phyloP scores from a whole-genome alignment of 2,113 vertebrate species.

The Brachyhypopomus occidentalis region DNA sequence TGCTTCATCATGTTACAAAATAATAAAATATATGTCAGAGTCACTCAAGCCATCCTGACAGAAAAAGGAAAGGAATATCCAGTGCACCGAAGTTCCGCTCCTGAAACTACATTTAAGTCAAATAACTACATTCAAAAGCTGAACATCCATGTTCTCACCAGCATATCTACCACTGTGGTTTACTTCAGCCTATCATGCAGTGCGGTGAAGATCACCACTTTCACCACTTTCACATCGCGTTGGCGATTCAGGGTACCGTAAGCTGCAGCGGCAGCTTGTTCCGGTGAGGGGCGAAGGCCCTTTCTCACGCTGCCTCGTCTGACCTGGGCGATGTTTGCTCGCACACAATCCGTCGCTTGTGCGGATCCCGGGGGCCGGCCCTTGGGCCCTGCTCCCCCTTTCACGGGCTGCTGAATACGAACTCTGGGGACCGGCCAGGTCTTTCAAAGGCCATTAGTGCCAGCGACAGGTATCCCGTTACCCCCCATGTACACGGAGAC shows the following conservation, averaged over 20 bases:
- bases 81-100: conserved; percentile 28
- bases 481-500: conserved; percentile 68
- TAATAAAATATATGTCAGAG: conserved; percentile 49
- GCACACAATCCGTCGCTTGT: conserved; percentile 72
- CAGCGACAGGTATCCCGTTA: conserved; percentile 82
- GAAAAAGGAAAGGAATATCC: conserved; percentile 38
- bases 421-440: conserved; percentile 78
- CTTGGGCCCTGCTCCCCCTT: conserved; percentile 67
- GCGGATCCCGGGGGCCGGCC: conserved; percentile 69
- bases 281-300: conserved; percentile 71
- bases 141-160: conserved; percentile 19
- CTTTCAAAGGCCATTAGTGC: conserved; percentile 82
- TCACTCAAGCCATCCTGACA: conserved; percentile 41
- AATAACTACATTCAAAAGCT: background rate
- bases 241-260: conserved; percentile 54
- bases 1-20: conserved; percentile 41
- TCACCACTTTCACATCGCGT: conserved; percentile 12
- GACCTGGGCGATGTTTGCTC: conserved; percentile 72
- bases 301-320: conserved; percentile 64
- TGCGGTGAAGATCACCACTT: conserved; percentile 15
- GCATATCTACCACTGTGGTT: conserved; percentile 18
- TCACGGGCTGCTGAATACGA: conserved; percentile 73
- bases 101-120: conserved; percentile 33
- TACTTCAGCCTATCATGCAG: background rate
- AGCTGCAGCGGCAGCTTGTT: conserved; percentile 56